These are phyloP conservation scores for Eremophila alpestris DNA, from an alignment of 2,797 vertebrate genomes.

Conservation along the genomic window DNA sequence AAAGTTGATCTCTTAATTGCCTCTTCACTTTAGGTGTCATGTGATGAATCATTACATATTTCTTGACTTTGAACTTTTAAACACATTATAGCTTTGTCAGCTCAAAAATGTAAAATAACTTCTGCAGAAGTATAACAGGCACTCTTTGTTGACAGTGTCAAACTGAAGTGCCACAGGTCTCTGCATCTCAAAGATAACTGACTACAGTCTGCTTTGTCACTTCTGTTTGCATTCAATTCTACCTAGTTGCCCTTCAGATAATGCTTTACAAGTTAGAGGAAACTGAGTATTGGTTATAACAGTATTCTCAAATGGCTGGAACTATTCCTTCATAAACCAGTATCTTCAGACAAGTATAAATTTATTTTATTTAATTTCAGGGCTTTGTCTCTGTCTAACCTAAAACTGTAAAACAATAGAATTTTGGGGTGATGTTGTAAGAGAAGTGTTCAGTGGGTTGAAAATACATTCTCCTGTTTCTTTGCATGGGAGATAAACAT, in stretches of 20 bases:
- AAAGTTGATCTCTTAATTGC: neutral
- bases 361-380: neutral
- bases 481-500: neutral
- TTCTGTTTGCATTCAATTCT: neutral
- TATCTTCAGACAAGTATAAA: neutral
- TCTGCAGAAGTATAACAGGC: neutral
- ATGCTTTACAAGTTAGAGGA: neutral
- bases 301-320: neutral
- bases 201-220: neutral
- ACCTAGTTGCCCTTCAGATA: neutral
- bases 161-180: neutral
- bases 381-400: neutral
- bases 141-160: neutral
- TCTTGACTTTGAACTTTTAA: neutral
- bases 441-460: neutral
- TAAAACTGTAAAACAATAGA: neutral
- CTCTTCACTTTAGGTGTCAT: neutral
- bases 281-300: neutral
- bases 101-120: neutral
- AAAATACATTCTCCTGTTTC: neutral
- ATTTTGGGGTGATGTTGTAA: neutral
- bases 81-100: neutral
- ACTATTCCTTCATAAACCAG: neutral
- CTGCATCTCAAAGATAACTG: neutral
- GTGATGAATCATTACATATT: neutral